Conservation (phyloP, 2,113 vertebrate species). For the Odobenus rosmarus region DNA sequence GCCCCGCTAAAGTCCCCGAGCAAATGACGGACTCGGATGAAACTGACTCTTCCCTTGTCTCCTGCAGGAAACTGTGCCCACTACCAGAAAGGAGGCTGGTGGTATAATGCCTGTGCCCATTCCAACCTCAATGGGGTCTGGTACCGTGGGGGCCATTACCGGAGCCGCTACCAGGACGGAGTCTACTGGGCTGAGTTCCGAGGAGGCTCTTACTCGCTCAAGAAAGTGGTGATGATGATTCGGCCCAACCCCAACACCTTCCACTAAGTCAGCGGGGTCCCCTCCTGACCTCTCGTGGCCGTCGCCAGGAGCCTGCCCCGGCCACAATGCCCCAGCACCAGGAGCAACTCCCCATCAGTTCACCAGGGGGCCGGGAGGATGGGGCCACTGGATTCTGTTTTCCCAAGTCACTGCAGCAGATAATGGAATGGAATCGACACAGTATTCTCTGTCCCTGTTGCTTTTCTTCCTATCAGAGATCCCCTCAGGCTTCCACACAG, state of each 20-base stretch:
- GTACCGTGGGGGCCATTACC: constrained; percentile 98
- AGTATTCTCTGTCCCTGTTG: constrained; percentile 40
- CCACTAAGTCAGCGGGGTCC: constrained; percentile 86
- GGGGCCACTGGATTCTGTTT: constrained; percentile 70
- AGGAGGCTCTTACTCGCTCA: constrained; percentile 96
- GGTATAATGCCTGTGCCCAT: constrained; percentile 98
- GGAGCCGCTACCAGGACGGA: constrained; percentile 97
- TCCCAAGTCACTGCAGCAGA: constrained; percentile 62
- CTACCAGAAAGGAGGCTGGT: constrained; percentile 99
- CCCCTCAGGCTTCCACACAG: constrained; percentile 43
- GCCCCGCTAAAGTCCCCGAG: not conserved
- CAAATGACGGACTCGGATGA: rapidly evolving
- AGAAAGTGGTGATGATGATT: constrained; percentile 99
- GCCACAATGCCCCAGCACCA: constrained; percentile 50
- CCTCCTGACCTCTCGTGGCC: constrained; percentile 18
- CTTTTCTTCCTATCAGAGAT: constrained; percentile 41
- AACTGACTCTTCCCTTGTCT: not conserved
- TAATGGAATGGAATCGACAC: constrained; percentile 44
- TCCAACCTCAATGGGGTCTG: constrained; percentile 98
- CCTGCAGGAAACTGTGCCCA: constrained; percentile 96
- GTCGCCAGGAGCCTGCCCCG: not conserved
- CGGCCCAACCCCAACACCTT: constrained; percentile 98
- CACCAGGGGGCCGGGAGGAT: constrained; percentile 55
- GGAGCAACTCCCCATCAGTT: constrained; percentile 79
- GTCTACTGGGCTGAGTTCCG: constrained; percentile 99